Base-by-base conservation (phyloP, 2,113 vertebrate species). In the Ploceus nigricollis region DNA sequence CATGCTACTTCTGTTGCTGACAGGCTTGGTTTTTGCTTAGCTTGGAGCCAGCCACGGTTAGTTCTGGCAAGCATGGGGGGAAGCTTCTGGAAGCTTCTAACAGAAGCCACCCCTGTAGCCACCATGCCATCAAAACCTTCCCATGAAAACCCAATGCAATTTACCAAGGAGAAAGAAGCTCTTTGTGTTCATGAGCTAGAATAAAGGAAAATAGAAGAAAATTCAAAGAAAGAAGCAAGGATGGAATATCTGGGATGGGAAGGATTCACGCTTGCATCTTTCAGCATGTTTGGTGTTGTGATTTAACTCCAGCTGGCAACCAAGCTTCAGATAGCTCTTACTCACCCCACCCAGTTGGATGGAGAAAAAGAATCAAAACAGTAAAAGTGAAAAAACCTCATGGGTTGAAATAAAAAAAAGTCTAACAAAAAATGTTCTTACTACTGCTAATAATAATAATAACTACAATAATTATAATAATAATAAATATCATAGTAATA, bases 261-360 rank as follows among this genome's bases (percentile, higher is more conserved):
- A 72, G 10, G 31, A 60, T 51, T 60, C 4, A 3, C 56, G 28
- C 15, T 37, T 65, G 6, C 17, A 50, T 65, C 56, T 54, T 57
- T 56, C 35, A 69, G 40, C 12, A 44, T 5, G 4, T 78, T 70
- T 60, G 15, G 14, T 60, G 22, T 17, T 10, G 2, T 44, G 40
- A 24, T 50, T 81, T 48, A 44, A 61, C 6, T 13, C 33, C 37
- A 66, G 13, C 8, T 7, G 3, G 28, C 21, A 70, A 16, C 18
- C 18, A 37, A 33, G 15, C 11, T 69, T 69, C 72, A 53, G 23
- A 33, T 2, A 69, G 12, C 28, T 15, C 15, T 50, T 37, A 45
- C 15, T 44, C 9, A 37, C 24, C 11, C 6, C 17, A 24, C 18
- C 15, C 1, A 0, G 8, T 0, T 5, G 30, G 13, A 28, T 6